phyloP scores from a whole-genome alignment of 2,888 invertebrate species.

The Pollenia labialis region DNA sequence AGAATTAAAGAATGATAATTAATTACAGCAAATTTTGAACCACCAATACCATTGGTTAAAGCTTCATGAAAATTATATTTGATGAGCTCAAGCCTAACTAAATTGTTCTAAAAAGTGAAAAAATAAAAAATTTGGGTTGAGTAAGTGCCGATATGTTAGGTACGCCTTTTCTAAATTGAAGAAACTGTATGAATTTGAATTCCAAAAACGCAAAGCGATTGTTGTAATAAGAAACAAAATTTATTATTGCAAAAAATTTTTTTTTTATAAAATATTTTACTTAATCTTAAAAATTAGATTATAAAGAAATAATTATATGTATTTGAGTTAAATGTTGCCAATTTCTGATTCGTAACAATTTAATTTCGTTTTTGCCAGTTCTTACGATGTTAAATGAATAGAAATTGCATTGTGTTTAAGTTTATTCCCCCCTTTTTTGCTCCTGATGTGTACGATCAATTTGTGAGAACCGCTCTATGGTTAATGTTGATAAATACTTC shows the following conservation, averaged over 20 bases:
- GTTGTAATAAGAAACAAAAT: slow-evolving; percentile 34
- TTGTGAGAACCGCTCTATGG: slow-evolving; percentile 66
- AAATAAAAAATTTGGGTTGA: too few relatives aligned
- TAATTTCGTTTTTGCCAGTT: background rate
- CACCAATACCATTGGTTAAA: too few relatives aligned
- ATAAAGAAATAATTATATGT: slow-evolving; percentile 42
- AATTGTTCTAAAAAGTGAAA: too few relatives aligned
- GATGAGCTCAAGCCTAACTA: too few relatives aligned
- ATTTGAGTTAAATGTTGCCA: slow-evolving; percentile 26
- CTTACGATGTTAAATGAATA: slow-evolving; percentile 3
- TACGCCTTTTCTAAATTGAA: too few relatives aligned
- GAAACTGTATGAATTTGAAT: slow-evolving; percentile 20
- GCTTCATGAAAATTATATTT: too few relatives aligned
- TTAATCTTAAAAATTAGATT: slow-evolving; percentile 54
- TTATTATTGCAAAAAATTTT: slow-evolving; percentile 53
- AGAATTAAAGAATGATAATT: too few relatives aligned
- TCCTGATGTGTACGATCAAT: slow-evolving; percentile 50
- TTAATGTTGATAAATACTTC: slow-evolving; percentile 76
- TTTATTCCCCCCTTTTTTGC: slow-evolving; percentile 36
- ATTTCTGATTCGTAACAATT: slow-evolving; percentile 9
- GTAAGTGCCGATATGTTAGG: too few relatives aligned
- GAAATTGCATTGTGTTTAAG: background rate
- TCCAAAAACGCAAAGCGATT: background rate
- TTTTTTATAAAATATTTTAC: slow-evolving; percentile 58
- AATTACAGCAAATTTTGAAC: too few relatives aligned